Evolutionary conservation across 2,797 vertebrate species (phyloP).

Genomic region (Margarornis squamiger): DNA sequence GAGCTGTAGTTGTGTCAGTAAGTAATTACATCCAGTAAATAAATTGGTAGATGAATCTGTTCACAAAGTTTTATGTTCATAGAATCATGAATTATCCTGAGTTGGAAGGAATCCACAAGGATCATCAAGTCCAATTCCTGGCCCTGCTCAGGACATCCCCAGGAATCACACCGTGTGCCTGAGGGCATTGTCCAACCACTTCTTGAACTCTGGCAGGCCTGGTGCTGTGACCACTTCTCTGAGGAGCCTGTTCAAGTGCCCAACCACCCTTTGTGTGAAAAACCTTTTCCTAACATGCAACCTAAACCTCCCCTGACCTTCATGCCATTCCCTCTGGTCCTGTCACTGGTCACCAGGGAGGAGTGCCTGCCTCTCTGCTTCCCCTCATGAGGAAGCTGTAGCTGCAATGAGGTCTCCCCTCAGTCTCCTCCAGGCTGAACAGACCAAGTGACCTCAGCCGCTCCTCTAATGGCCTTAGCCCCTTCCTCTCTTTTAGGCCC

Average conservation of each 20-base stretch:
- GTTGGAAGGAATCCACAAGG: background rate
- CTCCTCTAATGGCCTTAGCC: too few relatives aligned
- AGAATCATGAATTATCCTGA: background rate
- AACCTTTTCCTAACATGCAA: background rate
- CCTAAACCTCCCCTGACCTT: background rate
- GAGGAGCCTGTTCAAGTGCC: background rate
- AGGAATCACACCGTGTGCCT: background rate
- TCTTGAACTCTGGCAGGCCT: background rate
- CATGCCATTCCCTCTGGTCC: background rate
- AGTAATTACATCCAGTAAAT: background rate
- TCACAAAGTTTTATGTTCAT: background rate
- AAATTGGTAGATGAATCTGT: background rate
- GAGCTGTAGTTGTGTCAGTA: background rate
- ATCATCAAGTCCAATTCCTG: background rate
- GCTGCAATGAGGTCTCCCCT: background rate
- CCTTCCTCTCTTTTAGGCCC: background rate
- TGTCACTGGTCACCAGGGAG: background rate
- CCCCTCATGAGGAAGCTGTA: background rate
- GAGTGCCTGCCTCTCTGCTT: background rate
- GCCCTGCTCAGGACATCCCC: background rate
- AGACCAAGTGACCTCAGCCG: background rate
- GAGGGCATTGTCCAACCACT: background rate
- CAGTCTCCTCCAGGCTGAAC: background rate
- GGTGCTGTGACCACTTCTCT: background rate
- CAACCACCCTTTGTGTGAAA: background rate